Percentiles rank a stretch among this genome's conserved stretches.
Conservation (phyloP, 2,888 invertebrate genomes). For the Plebejus argus region DNA sequence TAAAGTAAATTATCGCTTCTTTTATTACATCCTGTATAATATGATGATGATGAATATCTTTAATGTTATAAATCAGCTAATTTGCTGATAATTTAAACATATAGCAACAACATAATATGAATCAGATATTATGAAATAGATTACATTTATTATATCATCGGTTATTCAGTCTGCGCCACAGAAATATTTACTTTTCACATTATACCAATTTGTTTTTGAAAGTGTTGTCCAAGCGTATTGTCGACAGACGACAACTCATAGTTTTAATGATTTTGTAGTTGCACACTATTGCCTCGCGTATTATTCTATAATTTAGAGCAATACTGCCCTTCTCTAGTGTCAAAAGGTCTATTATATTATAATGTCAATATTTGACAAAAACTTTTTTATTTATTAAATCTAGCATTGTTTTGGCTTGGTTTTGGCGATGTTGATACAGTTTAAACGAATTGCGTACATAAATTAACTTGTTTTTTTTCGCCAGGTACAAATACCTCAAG, state of each 20-base stretch:
- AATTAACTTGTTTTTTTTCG: slow-evolving; percentile 13
- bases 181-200: slow-evolving; percentile 11
- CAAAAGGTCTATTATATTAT: too few relatives aligned
- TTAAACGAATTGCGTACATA: neutral
- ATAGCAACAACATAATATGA: neutral
- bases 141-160: neutral
- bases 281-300: neutral
- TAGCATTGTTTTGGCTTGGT: too few relatives aligned
- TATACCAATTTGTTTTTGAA: neutral
- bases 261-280: neutral
- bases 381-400: too few relatives aligned
- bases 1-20: too few relatives aligned
- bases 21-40: too few relatives aligned
- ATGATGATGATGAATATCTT: neutral
- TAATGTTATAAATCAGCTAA: neutral
- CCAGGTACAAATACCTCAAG: slow-evolving; percentile 81
- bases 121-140: neutral
- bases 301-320: too few relatives aligned
- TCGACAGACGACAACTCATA: neutral
- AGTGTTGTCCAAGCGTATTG: neutral
- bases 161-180: neutral
- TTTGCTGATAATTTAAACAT: neutral
- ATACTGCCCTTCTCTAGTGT: too few relatives aligned
- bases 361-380: too few relatives aligned
- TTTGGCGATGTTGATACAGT: too few relatives aligned